Evolutionary conservation across 2,797 vertebrate species (phyloP).

Genomic region (Xenentodon cancila): DNA sequence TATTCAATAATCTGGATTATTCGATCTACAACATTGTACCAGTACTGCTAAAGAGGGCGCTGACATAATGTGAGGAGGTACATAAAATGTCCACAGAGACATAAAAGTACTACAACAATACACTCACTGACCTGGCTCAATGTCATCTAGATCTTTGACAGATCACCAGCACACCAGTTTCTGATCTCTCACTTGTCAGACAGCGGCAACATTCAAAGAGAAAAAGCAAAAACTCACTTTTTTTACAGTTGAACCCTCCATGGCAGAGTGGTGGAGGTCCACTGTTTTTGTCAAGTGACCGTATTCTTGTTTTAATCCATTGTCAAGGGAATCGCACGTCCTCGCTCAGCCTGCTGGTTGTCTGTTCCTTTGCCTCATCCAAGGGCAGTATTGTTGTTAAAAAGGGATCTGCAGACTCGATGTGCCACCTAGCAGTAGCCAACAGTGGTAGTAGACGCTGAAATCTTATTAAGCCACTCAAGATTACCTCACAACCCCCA

Average conservation of each 20-base stretch:
- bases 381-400: slow-evolving; percentile 49
- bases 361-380: slow-evolving; percentile 48
- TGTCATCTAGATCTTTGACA: slow-evolving; percentile 38
- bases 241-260: slow-evolving; percentile 71
- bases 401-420: slow-evolving; percentile 35
- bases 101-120: neutral
- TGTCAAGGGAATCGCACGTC: slow-evolving; percentile 44
- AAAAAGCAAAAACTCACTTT: slow-evolving; percentile 69
- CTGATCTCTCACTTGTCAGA: slow-evolving; percentile 29
- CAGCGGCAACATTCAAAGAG: slow-evolving; percentile 4
- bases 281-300: slow-evolving; percentile 36
- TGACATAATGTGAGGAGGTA: too few relatives aligned
- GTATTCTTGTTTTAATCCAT: slow-evolving; percentile 56
- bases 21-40: too few relatives aligned
- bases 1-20: neutral
- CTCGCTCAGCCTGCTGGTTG: slow-evolving; percentile 37
- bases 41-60: too few relatives aligned
- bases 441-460: slow-evolving; percentile 66
- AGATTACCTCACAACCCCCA: slow-evolving; percentile 78
- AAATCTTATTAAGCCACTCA: slow-evolving; percentile 78
- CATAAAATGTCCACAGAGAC: neutral
- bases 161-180: slow-evolving; percentile 26
- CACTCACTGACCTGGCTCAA: slow-evolving; percentile 12
- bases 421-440: slow-evolving; percentile 43
- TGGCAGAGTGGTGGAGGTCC: slow-evolving; percentile 51